These are phyloP conservation scores for Eilema sororculum DNA, from an alignment of 2,888 invertebrate species.

Conservation along the genomic window DNA sequence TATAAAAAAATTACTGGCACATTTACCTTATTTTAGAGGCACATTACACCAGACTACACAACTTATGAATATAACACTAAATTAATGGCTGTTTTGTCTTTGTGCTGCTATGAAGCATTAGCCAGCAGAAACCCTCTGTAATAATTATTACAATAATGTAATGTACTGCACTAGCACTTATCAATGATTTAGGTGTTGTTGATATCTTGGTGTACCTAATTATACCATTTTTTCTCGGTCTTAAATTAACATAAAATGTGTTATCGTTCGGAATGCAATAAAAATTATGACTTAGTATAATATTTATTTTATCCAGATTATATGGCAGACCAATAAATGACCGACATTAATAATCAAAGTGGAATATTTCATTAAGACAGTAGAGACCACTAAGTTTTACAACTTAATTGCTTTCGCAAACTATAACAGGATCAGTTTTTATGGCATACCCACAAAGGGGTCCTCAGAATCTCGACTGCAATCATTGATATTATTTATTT, in stretches of 20 bases:
- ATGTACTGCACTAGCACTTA: not conserved
- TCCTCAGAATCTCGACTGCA: constrained; percentile 61
- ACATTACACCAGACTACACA: too few species aligned
- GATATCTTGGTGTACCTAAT: not conserved
- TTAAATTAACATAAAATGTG: constrained; percentile 20
- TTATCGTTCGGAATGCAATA: constrained; percentile 32
- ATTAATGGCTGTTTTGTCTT: not conserved
- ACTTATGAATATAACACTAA: too few species aligned
- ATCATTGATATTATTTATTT: constrained; percentile 65
- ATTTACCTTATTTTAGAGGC: too few species aligned
- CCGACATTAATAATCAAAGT: constrained; percentile 77
- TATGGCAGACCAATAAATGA: constrained; percentile 72
- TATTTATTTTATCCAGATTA: constrained; percentile 70
- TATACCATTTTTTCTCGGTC: not conserved
- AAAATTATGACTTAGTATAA: constrained; percentile 55
- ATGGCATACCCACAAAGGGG: constrained; percentile 69
- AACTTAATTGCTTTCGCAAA: constrained; percentile 84
- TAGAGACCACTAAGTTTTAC: constrained; percentile 80
- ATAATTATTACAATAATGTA: not conserved
- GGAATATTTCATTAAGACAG: constrained; percentile 82
- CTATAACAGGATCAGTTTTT: constrained; percentile 83
- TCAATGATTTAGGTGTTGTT: not conserved
- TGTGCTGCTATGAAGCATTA: too few species aligned
- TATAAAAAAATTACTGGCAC: too few species aligned
- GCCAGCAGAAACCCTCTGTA: too few species aligned